A percentile compares a stretch with the other conserved stretches of the same genome.
phyloP scores from a whole-genome alignment of 2,888 invertebrate species.

The Linyphia triangularis region DNA sequence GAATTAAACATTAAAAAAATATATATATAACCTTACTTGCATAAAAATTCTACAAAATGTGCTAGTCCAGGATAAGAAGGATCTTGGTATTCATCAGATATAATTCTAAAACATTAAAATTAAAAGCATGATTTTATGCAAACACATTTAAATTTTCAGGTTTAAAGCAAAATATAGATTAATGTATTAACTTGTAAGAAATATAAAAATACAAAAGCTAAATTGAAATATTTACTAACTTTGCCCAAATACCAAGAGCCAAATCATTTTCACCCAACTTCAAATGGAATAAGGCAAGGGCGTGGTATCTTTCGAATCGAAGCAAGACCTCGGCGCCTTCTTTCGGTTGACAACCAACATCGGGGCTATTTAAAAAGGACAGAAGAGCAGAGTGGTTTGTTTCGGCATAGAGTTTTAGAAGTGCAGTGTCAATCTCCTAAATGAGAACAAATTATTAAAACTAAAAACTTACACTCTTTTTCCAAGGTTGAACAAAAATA shows the following conservation, averaged over 20 bases:
- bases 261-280: conserved; percentile 80
- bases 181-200: too few relatives aligned
- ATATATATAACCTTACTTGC: conserved; percentile 80
- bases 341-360: conserved; percentile 79
- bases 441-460: not conserved
- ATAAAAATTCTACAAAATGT: conserved; percentile 80
- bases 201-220: conserved; percentile 27
- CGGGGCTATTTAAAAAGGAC: conserved; percentile 77
- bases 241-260: conserved; percentile 81
- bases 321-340: conserved; percentile 81
- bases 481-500: too few relatives aligned
- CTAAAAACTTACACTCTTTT: too few relatives aligned
- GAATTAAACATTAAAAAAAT: not conserved
- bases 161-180: not conserved
- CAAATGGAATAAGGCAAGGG: conserved; percentile 80
- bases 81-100: conserved; percentile 79
- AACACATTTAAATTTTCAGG: not conserved
- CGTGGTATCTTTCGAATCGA: conserved; percentile 79
- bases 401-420: conserved; percentile 81
- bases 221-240: conserved; percentile 77
- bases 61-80: conserved; percentile 80
- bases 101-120: conserved; percentile 78
- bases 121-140: not conserved
- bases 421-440: conserved; percentile 81
- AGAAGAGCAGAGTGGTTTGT: conserved; percentile 79